These are phyloP conservation scores for Falco naumanni DNA, from an alignment of 2,797 vertebrate species.

Conservation along the genomic window DNA sequence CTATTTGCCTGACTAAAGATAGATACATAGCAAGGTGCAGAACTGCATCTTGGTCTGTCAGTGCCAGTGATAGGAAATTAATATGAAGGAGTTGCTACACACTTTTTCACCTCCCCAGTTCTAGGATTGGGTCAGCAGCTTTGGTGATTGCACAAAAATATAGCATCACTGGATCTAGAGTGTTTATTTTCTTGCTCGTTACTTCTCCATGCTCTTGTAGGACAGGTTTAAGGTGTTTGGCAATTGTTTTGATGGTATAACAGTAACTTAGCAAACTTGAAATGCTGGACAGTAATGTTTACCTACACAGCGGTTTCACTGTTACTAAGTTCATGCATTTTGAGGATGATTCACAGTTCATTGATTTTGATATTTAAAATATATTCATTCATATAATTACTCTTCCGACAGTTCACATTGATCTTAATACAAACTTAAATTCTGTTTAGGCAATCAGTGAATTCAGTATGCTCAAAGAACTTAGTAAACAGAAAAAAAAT, in stretches of 20 bases:
- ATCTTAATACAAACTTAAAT: neutral
- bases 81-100: neutral
- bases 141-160: neutral
- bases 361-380: slow-evolving; percentile 13
- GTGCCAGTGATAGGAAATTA: neutral
- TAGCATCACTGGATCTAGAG: neutral
- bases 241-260: neutral
- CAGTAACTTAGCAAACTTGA: neutral
- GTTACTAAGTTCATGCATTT: neutral
- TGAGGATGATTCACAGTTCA: neutral
- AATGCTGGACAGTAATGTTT: neutral
- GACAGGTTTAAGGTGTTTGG: neutral
- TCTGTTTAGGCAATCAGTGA: neutral
- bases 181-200: slow-evolving; percentile 1
- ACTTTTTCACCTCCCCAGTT: neutral
- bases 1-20: neutral
- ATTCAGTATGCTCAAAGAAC: neutral
- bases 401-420: neutral
- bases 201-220: neutral
- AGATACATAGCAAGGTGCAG: neutral
- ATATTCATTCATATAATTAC: neutral
- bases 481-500: neutral
- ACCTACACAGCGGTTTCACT: neutral
- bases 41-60: neutral
- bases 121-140: neutral